A percentile compares a stretch with the other conserved stretches of the same genome.
Conservation (phyloP, 2,888 invertebrate species). For the Erebia epiphron region DNA sequence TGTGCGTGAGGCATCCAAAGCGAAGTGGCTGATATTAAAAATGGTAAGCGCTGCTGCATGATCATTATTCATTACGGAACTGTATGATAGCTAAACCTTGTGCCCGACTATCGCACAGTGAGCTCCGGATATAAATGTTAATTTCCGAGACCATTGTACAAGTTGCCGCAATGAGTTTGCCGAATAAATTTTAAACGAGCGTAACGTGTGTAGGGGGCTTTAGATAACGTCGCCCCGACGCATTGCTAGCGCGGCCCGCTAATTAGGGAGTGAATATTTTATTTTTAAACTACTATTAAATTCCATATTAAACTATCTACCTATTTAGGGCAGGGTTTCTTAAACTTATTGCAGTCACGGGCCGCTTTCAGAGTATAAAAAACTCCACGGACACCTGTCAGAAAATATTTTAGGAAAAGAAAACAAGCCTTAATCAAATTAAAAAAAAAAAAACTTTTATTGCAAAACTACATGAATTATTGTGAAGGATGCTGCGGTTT, state of each 20-base stretch:
- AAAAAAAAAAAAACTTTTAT: too few relatives aligned
- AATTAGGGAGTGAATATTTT: slow-evolving; percentile 15
- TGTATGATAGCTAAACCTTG: neutral
- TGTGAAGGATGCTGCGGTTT: too few relatives aligned
- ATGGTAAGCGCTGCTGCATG: neutral
- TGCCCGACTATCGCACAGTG: slow-evolving; percentile 38
- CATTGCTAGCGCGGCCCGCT: slow-evolving; percentile 5
- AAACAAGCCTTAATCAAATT: too few relatives aligned
- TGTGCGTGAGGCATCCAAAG: too few relatives aligned
- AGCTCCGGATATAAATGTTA: slow-evolving; percentile 53
- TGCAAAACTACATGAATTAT: too few relatives aligned
- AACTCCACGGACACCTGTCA: too few relatives aligned
- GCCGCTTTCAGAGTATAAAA: too few relatives aligned
- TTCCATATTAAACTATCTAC: neutral
- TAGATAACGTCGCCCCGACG: slow-evolving; percentile 38
- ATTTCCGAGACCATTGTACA: slow-evolving; percentile 56
- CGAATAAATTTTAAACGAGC: slow-evolving; percentile 61
- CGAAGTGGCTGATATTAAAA: too few relatives aligned
- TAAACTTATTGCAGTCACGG: too few relatives aligned
- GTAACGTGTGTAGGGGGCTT: slow-evolving; percentile 41
- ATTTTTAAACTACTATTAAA: neutral
- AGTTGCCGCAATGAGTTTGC: slow-evolving; percentile 58
- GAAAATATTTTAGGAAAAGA: too few relatives aligned
- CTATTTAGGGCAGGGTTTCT: too few relatives aligned
- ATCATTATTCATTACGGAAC: neutral